Evolutionary conservation across 2,113 vertebrate genomes (phyloP), one percentile per base, ranked within the genome.

Genomic region (Pedionomus torquatus): DNA sequence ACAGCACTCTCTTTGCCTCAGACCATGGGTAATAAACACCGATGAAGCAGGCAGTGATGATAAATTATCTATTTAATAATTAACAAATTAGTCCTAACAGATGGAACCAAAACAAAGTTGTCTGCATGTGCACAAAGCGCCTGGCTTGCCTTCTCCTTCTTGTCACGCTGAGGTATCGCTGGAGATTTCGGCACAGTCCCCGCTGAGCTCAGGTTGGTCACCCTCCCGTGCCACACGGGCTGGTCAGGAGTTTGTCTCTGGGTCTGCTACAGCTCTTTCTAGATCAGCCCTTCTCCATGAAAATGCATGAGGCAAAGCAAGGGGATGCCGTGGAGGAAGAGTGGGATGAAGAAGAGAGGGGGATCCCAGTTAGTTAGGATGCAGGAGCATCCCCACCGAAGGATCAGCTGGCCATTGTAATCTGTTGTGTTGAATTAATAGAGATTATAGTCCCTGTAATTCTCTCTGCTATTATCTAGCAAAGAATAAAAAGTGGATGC

Each of bases 51-150:
- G 89, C 96, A 92, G 90, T 41, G 31, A 95, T 98, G 97, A 98
- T 98, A 95, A 98, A 98, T 98, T 96, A 95, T 96, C 97, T 98
- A 75, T 97, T 98, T 95, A 96, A 96, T 98, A 98, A 98, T 98
- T 98, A 98, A 97, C 97, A 98, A 98, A 98, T 97, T 97, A 98
- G 96, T 96, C 97, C 90, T 93, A 94, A 96, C 98, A 98, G 97
- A 98, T 97, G 97, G 97, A 98, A 96, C 94, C 96, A 94, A 97
- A 98, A 94, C 95, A 97, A 94, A 97, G 66, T 89, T 90, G 95
- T 95, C 95, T 96, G 93, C 96, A 57, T 85, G 87, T 23, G 84
- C 85, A 82, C 77, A 91, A 46, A 91, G 69, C 70, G 33, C 74
- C 17, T 2, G 19, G 23, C 12, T 86, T 84, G 91, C 71, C 86